These are phyloP conservation scores for Pelecanoides urinatrix DNA, from an alignment of 2,113 vertebrate genomes.

Conservation along the genomic window DNA sequence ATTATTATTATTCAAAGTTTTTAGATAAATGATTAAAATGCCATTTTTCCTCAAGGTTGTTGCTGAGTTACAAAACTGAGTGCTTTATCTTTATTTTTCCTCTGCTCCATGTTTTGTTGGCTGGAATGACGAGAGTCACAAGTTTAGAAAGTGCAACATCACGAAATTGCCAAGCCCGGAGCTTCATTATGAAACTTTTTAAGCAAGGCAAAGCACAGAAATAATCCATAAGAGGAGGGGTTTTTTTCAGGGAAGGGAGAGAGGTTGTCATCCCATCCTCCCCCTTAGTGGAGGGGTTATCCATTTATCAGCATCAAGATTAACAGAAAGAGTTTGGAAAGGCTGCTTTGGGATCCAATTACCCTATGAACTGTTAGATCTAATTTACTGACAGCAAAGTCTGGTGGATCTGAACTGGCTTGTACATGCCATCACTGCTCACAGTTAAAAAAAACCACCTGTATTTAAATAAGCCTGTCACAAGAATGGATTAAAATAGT, in stretches of 20 bases:
- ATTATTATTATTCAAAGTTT: not conserved
- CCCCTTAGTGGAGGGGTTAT: not conserved
- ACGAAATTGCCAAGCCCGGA: not conserved
- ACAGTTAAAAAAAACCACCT: not conserved
- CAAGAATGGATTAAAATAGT: not conserved
- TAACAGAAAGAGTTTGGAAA: not conserved
- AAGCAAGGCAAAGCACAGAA: not conserved
- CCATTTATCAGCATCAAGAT: not conserved
- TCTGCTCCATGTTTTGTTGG: not conserved
- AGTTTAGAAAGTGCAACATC: not conserved
- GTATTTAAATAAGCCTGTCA: not conserved
- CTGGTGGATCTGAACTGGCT: conserved; percentile 17
- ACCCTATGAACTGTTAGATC: not conserved
- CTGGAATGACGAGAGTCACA: not conserved
- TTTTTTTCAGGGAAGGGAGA: not conserved
- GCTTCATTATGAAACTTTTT: not conserved
- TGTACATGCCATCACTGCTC: not conserved
- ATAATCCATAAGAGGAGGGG: not conserved
- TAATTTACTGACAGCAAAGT: conserved; percentile 23
- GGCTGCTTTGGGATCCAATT: conserved; percentile 1
- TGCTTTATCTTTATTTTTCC: not conserved
- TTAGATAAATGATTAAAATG: not conserved
- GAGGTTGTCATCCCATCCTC: not conserved
- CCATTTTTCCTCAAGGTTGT: not conserved
- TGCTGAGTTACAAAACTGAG: not conserved